Conservation (phyloP, 2,888 invertebrate species). For the Glaucopsyche alexis region DNA sequence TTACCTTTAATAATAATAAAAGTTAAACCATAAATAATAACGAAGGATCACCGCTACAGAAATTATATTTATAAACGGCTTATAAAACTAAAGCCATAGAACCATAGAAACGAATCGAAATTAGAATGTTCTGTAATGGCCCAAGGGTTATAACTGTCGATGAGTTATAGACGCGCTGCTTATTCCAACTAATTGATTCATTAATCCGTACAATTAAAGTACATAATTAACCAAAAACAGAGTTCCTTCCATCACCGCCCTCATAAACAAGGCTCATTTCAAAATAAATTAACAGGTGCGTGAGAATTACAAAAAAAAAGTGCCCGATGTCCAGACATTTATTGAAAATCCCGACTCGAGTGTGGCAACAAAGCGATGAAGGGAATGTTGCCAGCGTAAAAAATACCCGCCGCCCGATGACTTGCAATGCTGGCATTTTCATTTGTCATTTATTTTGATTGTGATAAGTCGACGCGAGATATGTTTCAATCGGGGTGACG, state of each 20-base stretch:
- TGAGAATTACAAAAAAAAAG: slow-evolving; percentile 65
- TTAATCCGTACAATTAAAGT: slow-evolving; percentile 14
- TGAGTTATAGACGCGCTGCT: slow-evolving; percentile 23
- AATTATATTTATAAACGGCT: slow-evolving; percentile 20
- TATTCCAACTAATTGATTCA: slow-evolving; percentile 23
- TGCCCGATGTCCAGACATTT: slow-evolving; percentile 65
- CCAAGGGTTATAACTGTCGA: slow-evolving; percentile 21
- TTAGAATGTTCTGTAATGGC: slow-evolving; percentile 25
- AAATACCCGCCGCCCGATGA: slow-evolving; percentile 62
- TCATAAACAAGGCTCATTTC: slow-evolving; percentile 16
- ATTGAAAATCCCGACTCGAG: slow-evolving; percentile 69
- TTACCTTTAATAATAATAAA: slow-evolving; percentile 18
- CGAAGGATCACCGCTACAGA: slow-evolving; percentile 9
- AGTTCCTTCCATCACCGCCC: slow-evolving; percentile 22
- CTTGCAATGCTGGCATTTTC: slow-evolving; percentile 74
- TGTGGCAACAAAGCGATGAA: slow-evolving; percentile 65
- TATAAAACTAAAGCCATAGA: slow-evolving; percentile 21
- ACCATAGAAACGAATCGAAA: slow-evolving; percentile 21
- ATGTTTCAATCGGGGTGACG: slow-evolving; percentile 52
- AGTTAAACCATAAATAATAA: slow-evolving; percentile 5
- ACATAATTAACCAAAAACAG: slow-evolving; percentile 21
- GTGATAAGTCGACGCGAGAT: slow-evolving; percentile 69
- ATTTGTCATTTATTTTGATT: slow-evolving; percentile 81
- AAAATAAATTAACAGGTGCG: slow-evolving; percentile 64
- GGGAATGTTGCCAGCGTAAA: slow-evolving; percentile 62